Base-by-base conservation (phyloP, 1,140 invertebrate species). In the Eubasilissa regina region DNA sequence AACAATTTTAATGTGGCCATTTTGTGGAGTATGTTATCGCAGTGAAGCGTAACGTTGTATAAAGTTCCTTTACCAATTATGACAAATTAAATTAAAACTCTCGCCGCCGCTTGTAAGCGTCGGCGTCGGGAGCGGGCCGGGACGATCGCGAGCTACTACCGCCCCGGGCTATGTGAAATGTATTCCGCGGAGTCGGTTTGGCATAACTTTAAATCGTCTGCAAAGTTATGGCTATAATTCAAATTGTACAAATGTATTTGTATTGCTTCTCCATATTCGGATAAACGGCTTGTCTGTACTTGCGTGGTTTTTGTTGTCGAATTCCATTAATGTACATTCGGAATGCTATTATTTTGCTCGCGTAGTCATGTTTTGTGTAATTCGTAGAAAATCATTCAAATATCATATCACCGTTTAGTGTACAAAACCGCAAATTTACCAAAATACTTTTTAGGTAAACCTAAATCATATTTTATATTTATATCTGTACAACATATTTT, bases 201-300 rank as follows among this genome's bases (percentile, higher is more conserved):
- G 53, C 35, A 79, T 76, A 79, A 79, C 80, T 81, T 79, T 81
- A 82, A 82, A 82, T 82, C 81, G 81, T 82, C 81, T 82, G 70
- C 81, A 77, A 82, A 82, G 74, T 82, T 82, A 56, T 25, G 62
- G 51, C 72, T 58, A 82, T 82, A 82, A 79, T 43, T 82, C 81
- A 79, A 82, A 79, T 79, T 78, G 75, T 66, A 79, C 56, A 68
- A 82, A 79, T 82, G 47, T 79, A 81, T 79, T 81, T 74, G 75
- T 58, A 51, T 66, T 56, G 70, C 55, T 78, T 21, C 17, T 56
- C 78, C 21, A 25, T n/a, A 64, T 64, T 64, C 19, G 60, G 35
- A 56, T 64, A 53, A 43, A 64, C 58, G 43, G 64, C 15, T 56
- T 48, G 73, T 48, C 19, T 43, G 76, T 53, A 53, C 60, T 21